Evolutionary conservation across 2,797 vertebrate genomes (phyloP).

Genomic region (Ptychobarbus kaznakovi): DNA sequence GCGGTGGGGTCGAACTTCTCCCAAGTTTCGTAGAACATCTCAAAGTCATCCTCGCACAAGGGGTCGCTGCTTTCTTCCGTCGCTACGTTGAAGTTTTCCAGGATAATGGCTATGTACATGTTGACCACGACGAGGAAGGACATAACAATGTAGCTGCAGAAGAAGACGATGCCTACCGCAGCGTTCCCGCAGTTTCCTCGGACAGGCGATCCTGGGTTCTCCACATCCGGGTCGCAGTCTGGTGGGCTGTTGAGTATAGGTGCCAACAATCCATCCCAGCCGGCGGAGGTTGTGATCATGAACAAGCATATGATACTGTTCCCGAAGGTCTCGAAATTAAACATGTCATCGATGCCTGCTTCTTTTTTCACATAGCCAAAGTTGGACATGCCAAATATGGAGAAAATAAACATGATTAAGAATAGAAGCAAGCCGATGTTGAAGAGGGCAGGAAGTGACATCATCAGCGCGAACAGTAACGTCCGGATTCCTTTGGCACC

Average conservation of each 20-base stretch:
- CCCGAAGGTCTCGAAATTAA: conserved; percentile 96
- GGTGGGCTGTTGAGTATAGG: conserved; percentile 91
- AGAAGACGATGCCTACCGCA: conserved; percentile 88
- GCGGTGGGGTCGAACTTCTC: conserved; percentile 94
- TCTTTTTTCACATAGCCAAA: conserved; percentile 93
- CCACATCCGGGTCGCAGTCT: conserved; percentile 81
- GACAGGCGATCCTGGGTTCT: conserved; percentile 83
- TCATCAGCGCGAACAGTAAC: conserved; percentile 93
- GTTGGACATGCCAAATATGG: conserved; percentile 97
- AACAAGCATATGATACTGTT: conserved; percentile 97
- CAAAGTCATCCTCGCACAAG: conserved; percentile 91
- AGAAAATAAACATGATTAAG: conserved; percentile 97
- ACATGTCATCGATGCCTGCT: conserved; percentile 89
- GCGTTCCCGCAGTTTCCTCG: conserved; percentile 89
- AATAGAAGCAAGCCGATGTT: conserved; percentile 96
- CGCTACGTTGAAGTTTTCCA: conserved; percentile 96
- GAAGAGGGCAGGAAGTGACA: conserved; percentile 96
- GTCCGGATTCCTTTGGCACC: conserved; percentile 94
- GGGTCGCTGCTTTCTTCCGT: conserved; percentile 92
- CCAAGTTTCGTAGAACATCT: conserved; percentile 98
- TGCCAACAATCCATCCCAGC: conserved; percentile 91
- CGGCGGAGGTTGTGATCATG: conserved; percentile 92
- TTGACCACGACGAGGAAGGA: conserved; percentile 95
- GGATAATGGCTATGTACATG: conserved; percentile 97
- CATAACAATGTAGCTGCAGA: conserved; percentile 93